Evolutionary conservation across 1,140 invertebrate species (phyloP), one percentile per base, ranked within the genome.

Genomic region (Littorina saxatilis): DNA sequence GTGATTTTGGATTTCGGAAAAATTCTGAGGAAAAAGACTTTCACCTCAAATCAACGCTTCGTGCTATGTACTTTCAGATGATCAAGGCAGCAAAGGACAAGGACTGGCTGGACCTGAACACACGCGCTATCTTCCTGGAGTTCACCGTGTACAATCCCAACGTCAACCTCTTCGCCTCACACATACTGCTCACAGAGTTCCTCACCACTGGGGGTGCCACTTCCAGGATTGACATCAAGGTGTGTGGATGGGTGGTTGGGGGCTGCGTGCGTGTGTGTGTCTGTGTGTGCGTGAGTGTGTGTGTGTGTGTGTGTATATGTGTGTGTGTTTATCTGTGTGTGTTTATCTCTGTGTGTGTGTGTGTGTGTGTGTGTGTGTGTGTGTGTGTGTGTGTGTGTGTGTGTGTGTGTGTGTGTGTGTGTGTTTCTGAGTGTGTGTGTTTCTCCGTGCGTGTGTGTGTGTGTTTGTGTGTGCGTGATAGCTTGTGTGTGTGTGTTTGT

Each of bases 91-190:
- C 90, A 15, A 79, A 85, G 58, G 70, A 82, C 4, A 15, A 88
- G 20, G 81, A 88, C 73, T 94, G 94, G 94, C 89, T 94, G 23
- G 94, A 94, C 84, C 84, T 90, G 13, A 83, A 90, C 58, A 94
- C 94, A 0, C 87, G 93, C 83, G 94, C 93, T 3, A 88, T 94
- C 2, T 92, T 94, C 79, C 86, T 94, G 7, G 94, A 94, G 84
- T 94, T 94, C 85, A 93, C 94, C 1, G 90, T 93, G 0, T 94
- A 94, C 86, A 94, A 94, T 85, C 93, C 93, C 4, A 91, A 91
- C 74, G 73, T 87, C 13, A 91, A 92, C 74, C 82, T 92, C 37
- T 92, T 92, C 80, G 88, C 88, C 15, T 90, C 91, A 40, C 85
- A 86, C 37, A 83, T 90, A 23, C 82, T 90, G 70, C 37, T 89